phyloP scores from a whole-genome alignment of 2,888 invertebrate genomes.

The Trissolcus japonicus region DNA sequence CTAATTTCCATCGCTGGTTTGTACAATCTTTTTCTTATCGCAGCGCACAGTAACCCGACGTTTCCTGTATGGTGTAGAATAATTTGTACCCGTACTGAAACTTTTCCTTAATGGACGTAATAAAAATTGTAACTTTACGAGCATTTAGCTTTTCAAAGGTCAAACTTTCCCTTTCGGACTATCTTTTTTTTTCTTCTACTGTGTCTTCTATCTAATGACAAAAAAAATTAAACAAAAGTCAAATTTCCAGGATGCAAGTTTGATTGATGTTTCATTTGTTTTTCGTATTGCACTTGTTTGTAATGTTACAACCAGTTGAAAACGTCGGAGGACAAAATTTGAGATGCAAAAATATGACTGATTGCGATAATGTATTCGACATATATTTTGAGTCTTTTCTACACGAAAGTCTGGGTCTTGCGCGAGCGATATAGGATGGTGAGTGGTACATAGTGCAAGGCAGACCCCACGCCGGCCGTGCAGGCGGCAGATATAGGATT shows the following conservation, averaged over 20 bases:
- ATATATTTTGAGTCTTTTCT: slow-evolving; percentile 37
- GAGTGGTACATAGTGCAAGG: slow-evolving; percentile 38
- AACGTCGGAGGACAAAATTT: too few species aligned
- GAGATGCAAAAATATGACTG: too few species aligned
- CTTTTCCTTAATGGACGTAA: neutral
- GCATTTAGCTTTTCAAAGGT: slow-evolving; percentile 34
- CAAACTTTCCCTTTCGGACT: slow-evolving; percentile 42
- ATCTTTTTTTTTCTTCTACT: slow-evolving; percentile 9
- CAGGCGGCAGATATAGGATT: slow-evolving; percentile 66
- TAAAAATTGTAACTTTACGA: slow-evolving; percentile 43
- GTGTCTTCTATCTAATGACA: neutral
- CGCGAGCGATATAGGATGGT: slow-evolving; percentile 36
- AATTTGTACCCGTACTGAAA: neutral
- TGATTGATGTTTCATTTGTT: too few species aligned
- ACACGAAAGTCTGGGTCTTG: slow-evolving; percentile 6
- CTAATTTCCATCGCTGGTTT: too few species aligned
- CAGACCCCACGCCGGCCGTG: slow-evolving; percentile 68
- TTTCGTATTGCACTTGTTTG: too few species aligned
- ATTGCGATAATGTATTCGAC: neutral
- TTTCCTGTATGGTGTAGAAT: neutral
- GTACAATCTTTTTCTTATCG: too few species aligned
- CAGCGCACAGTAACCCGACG: too few species aligned
- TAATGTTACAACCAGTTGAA: too few species aligned
- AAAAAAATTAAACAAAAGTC: too few species aligned
- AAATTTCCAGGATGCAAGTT: too few species aligned